A percentile compares a stretch with the other conserved stretches of the same genome.
These are phyloP conservation scores for Alethe diademata DNA, from an alignment of 2,113 vertebrate genomes.

Conservation along the genomic window DNA sequence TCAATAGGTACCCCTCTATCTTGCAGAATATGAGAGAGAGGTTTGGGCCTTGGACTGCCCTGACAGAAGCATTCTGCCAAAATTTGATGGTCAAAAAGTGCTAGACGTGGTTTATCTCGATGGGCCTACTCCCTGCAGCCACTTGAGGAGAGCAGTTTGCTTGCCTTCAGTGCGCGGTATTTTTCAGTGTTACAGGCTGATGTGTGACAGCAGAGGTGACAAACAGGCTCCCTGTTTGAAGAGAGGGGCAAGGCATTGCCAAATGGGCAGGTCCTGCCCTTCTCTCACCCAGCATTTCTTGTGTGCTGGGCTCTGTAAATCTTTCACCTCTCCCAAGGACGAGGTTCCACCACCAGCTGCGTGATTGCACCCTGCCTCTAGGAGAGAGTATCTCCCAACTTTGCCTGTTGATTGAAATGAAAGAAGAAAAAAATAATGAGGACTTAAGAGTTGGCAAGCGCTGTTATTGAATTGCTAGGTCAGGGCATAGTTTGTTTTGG, in stretches of 20 bases:
- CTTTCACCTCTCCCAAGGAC: neutral
- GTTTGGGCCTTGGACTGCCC: neutral
- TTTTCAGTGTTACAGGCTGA: neutral
- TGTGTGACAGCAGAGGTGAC: neutral
- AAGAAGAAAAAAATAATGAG: neutral
- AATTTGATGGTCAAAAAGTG: neutral
- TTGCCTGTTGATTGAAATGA: neutral
- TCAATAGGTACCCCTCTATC: neutral
- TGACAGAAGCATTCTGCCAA: neutral
- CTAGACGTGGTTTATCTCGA: neutral
- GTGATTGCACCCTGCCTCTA: neutral
- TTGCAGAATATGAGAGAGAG: neutral
- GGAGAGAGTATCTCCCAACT: neutral
- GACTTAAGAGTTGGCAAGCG: fast-evolving
- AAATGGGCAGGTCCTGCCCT: neutral
- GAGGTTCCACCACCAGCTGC: neutral
- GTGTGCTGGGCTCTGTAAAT: neutral
- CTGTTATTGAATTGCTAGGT: neutral
- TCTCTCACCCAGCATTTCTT: neutral
- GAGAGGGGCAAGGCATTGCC: neutral
- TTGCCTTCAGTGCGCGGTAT: neutral
- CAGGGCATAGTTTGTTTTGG: neutral
- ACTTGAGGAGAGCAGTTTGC: neutral
- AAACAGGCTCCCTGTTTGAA: neutral
- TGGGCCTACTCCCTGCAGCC: neutral